Evolutionary conservation across 92 coral and sea anemone genomes (phyloP), one percentile per base, ranked within the genome.

Genomic region (Porites lobata): DNA sequence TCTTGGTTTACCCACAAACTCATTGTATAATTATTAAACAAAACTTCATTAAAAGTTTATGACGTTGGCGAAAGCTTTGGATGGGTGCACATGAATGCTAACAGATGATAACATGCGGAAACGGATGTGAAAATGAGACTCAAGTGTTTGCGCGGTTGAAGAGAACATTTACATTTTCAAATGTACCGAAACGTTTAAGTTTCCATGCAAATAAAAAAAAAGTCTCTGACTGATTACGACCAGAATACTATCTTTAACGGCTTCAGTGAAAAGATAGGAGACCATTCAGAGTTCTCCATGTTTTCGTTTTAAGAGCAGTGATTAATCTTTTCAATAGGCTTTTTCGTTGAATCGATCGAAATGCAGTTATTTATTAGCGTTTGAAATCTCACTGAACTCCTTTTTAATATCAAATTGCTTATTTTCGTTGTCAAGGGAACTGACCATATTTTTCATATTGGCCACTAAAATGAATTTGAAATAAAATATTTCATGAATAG

Each of bases 381-480:
- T 20, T 14, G 21, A 29, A 29, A 29, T 29, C 32, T 29, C 32
- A 29, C 32, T 29, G 32, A n/a, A 62, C 22, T 15, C 66, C 6
- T 50, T 15, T 51, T 21, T 53, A 66, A 80, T 80, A 80, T 80
- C 75, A 3, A 8, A 26, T 52, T 70, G 78, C 66, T 82, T 82
- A 63, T 71, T 81, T 81, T 54, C 15, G 86, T 82, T 71, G 69
- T 54, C 57, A 69, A 69, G 86, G 86, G 47, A 56, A 82, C 86
- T 56, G 10, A 29, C 29, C 20, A 57, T 69, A 57, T 56, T 29
- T 63, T 26, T 26, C 77, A n/a, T 58, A 54, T 71, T 50, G 69
- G 20, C 5, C 47, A 20, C 47, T 19, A 18, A 76, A 66, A 17
- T 80, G 52, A 57, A 26, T 65, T 20, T 63, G 38, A 18, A 80